Conservation (phyloP, 2,888 invertebrate genomes). For the Anaspis maculata region DNA sequence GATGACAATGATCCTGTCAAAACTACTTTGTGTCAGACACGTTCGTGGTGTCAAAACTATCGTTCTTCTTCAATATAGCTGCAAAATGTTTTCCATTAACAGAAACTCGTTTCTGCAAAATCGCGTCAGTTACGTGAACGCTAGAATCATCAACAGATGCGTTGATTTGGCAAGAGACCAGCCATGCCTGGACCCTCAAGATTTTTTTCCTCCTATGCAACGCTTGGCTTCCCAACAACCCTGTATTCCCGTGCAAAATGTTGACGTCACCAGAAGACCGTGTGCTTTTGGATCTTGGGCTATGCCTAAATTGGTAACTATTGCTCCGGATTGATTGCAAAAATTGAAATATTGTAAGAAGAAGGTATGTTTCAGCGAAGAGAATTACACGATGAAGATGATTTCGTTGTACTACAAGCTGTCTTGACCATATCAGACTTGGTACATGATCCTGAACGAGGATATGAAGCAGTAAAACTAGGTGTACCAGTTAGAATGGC, state of each 20-base stretch:
- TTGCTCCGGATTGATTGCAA: too few relatives aligned
- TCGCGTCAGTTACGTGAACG: constrained; percentile 28
- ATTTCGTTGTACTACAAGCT: constrained; percentile 35
- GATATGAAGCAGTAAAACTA: constrained; percentile 38
- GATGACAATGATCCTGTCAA: too few relatives aligned
- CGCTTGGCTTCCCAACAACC: constrained; percentile 40
- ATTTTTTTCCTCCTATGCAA: constrained; percentile 32
- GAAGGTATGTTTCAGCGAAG: too few relatives aligned
- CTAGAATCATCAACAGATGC: constrained; percentile 35
- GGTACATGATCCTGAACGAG: constrained; percentile 42
- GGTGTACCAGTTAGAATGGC: constrained; percentile 39
- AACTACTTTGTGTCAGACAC: too few relatives aligned
- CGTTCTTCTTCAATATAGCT: too few relatives aligned
- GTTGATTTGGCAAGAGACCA: constrained; percentile 30
- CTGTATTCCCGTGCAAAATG: constrained; percentile 36
- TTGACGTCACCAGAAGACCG: constrained; percentile 40
- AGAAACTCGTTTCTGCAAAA: constrained; percentile 38
- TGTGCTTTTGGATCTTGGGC: constrained; percentile 41
- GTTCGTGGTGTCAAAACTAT: too few relatives aligned
- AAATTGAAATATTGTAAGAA: too few relatives aligned
- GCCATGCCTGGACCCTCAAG: constrained; percentile 25
- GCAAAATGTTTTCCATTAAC: constrained; percentile 33
- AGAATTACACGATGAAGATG: constrained; percentile 38
- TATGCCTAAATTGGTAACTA: constrained; percentile 41
- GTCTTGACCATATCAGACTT: constrained; percentile 41